phyloP scores from a whole-genome alignment of 1,140 invertebrate genomes.

The Cyclina sinensis region DNA sequence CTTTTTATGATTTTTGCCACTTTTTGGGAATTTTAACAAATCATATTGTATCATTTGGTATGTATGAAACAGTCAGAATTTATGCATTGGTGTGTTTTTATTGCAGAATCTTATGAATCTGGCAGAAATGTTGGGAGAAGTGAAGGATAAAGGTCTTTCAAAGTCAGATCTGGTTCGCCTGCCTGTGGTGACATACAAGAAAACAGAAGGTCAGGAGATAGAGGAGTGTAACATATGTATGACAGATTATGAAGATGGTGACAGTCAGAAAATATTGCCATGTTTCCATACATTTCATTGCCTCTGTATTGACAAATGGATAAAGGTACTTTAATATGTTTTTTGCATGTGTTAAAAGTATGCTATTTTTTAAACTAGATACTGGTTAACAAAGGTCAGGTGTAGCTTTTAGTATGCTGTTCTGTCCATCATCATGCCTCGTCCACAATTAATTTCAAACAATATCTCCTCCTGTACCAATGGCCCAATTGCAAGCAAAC shows the following conservation, averaged over 20 bases:
- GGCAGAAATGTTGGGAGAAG: conserved; percentile 76
- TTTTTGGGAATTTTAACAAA: no score
- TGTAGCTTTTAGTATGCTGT: no score
- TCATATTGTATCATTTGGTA: no score
- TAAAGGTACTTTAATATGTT: conserved; percentile 69
- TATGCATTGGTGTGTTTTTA: not conserved
- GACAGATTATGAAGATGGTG: conserved; percentile 73
- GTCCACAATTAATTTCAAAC: no score
- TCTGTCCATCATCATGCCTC: no score
- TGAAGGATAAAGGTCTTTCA: conserved; percentile 70
- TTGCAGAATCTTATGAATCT: conserved; percentile 73
- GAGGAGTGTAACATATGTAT: conserved; percentile 77
- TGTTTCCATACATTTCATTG: conserved; percentile 78
- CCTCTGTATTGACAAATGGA: conserved; percentile 78
- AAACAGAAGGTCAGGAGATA: conserved; percentile 35
- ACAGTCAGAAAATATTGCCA: conserved; percentile 73
- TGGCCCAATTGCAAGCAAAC: no score
- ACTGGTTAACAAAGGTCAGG: no score
- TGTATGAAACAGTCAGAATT: no score
- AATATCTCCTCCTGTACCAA: no score
- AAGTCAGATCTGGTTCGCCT: conserved; percentile 64
- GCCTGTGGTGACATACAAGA: conserved; percentile 70
- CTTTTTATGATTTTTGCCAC: no score
- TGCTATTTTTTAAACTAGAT: no score
- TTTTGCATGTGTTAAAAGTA: no score